Conservation (phyloP, 2,888 invertebrate genomes). For the Epinotia brunnichana region DNA sequence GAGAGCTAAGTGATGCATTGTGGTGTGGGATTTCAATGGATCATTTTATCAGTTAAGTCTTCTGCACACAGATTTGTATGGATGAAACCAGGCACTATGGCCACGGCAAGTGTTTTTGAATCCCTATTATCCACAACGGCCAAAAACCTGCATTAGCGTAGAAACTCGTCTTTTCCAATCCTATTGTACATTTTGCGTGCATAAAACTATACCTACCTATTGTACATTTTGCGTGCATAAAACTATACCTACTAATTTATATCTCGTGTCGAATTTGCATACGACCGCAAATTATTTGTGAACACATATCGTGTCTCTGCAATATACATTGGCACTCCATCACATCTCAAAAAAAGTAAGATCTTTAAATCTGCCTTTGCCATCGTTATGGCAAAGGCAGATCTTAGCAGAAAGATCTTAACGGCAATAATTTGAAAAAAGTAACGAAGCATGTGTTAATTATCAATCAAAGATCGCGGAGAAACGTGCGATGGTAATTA, state of each 20-base stretch:
- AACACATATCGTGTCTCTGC: constrained; percentile 24
- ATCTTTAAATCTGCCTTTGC: constrained; percentile 27
- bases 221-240: constrained; percentile 14
- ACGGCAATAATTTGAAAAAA: constrained; percentile 44
- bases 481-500: constrained; percentile 74
- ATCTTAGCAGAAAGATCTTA: no score
- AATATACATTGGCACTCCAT: constrained; percentile 4
- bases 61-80: background rate
- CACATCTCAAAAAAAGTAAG: constrained; percentile 6
- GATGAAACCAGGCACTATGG: background rate
- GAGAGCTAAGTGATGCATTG: constrained; percentile 28
- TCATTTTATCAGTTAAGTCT: background rate
- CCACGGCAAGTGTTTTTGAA: background rate
- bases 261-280: constrained; percentile 14
- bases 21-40: background rate
- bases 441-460: constrained; percentile 60
- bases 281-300: constrained; percentile 13
- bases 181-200: constrained; percentile 15
- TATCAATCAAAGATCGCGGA: constrained; percentile 69
- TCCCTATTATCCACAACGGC: no score
- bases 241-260: constrained; percentile 18
- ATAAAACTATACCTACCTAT: background rate
- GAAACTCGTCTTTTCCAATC: background rate
- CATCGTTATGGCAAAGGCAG: no score
- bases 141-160: background rate